A percentile compares a stretch with the other conserved stretches of the same genome.
These are phyloP conservation scores for Xiphophorus birchmanni DNA, from an alignment of 2,797 vertebrate species.

Conservation along the genomic window DNA sequence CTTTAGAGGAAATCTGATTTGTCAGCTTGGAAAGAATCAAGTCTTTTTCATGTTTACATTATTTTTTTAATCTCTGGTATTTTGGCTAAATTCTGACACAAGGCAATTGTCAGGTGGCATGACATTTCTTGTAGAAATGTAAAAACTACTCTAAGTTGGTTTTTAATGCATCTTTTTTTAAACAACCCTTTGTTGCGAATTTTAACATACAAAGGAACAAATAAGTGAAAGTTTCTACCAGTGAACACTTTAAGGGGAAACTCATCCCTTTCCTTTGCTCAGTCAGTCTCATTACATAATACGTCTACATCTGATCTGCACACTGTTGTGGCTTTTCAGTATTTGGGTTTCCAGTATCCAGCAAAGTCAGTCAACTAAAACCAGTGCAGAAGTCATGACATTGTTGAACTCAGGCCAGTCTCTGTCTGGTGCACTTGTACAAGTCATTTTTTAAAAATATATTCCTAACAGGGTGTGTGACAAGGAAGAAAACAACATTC, in stretches of 20 bases:
- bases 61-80: neutral
- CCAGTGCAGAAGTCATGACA: slow-evolving; percentile 61
- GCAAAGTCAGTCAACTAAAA: slow-evolving; percentile 68
- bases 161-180: neutral
- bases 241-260: slow-evolving; percentile 17
- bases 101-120: neutral
- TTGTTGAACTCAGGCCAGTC: slow-evolving; percentile 46
- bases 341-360: slow-evolving; percentile 75
- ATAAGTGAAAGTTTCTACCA: neutral
- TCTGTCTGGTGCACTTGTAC: slow-evolving; percentile 53
- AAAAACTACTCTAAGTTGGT: neutral
- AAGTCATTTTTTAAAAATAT: slow-evolving; percentile 27
- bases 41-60: neutral
- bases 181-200: neutral
- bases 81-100: neutral
- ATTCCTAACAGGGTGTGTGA: slow-evolving; percentile 22
- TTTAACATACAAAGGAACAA: neutral
- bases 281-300: slow-evolving; percentile 52
- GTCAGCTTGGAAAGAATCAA: neutral
- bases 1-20: neutral
- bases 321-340: slow-evolving; percentile 46
- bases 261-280: slow-evolving; percentile 20
- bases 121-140: neutral
- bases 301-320: slow-evolving; percentile 48
- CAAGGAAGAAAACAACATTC: slow-evolving; percentile 3